A percentile compares a stretch with the other conserved stretches of the same genome.
Conservation (phyloP, 2,113 vertebrate species). For the Scortum barcoo region DNA sequence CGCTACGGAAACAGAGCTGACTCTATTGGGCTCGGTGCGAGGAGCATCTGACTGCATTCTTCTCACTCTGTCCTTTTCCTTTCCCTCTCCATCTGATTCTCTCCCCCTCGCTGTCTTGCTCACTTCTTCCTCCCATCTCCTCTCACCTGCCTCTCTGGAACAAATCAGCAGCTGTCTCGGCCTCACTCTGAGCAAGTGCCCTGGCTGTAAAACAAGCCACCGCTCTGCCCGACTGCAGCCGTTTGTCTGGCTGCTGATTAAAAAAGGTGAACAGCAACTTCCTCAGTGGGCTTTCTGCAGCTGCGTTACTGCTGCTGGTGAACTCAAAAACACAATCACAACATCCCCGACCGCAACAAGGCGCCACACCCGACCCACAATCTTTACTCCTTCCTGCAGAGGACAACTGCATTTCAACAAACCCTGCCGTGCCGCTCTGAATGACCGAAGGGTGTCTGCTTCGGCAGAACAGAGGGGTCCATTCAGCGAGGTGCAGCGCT, state of each 20-base stretch:
- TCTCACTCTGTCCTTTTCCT: constrained; percentile 40
- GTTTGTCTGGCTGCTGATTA: constrained; percentile 70
- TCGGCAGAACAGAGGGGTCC: constrained; percentile 73
- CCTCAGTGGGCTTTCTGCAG: constrained; percentile 46
- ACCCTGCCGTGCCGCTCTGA: constrained; percentile 53
- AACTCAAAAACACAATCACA: constrained; percentile 10
- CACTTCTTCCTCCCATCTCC: constrained; percentile 18
- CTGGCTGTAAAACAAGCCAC: constrained; percentile 66
- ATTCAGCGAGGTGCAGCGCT: constrained; percentile 64
- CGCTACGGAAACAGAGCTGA: constrained; percentile 78
- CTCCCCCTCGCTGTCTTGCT: constrained; percentile 12
- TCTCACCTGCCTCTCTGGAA: constrained; percentile 75
- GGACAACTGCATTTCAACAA: constrained; percentile 50
- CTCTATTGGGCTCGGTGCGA: constrained; percentile 62
- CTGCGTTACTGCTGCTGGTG: constrained; percentile 10
- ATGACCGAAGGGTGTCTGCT: constrained; percentile 63
- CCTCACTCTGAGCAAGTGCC: constrained; percentile 69
- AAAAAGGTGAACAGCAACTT: constrained; percentile 63
- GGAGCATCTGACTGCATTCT: constrained; percentile 68
- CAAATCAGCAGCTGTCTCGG: constrained; percentile 71
- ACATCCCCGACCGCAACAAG: not conserved
- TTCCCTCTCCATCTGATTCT: constrained; percentile 40
- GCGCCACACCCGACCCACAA: constrained; percentile 2
- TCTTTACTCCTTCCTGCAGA: not conserved
- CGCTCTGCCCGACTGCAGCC: constrained; percentile 62